A percentile compares a stretch with the other conserved stretches of the same genome.
Conservation (phyloP, 2,888 invertebrate species). For the Xanthia icteritia region DNA sequence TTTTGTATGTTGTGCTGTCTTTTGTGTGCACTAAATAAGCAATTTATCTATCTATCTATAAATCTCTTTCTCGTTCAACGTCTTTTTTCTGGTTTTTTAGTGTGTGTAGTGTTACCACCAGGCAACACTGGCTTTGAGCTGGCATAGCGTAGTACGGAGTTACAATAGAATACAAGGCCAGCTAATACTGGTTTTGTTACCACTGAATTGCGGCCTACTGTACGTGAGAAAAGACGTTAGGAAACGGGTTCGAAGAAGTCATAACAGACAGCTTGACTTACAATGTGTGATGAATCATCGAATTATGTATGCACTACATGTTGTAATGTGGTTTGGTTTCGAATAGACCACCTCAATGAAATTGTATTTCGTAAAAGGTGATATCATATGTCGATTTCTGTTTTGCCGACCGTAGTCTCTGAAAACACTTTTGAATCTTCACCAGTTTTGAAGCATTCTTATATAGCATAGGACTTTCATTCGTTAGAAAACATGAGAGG, state of each 20-base stretch:
- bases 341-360: conserved; percentile 51
- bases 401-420: background rate
- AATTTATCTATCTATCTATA: too few relatives aligned
- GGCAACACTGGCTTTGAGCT: background rate
- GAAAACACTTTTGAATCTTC: background rate
- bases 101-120: too few relatives aligned
- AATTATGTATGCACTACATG: conserved; percentile 55
- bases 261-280: conserved; percentile 49
- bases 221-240: conserved; percentile 33
- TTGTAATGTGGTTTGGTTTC: conserved; percentile 53
- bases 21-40: too few relatives aligned
- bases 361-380: conserved; percentile 31
- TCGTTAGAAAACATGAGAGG: background rate
- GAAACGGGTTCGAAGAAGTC: conserved; percentile 39
- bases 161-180: background rate
- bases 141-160: background rate
- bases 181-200: background rate
- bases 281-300: conserved; percentile 58
- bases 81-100: too few relatives aligned
- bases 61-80: too few relatives aligned
- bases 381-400: conserved; percentile 25
- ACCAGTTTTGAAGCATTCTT: background rate
- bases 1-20: too few relatives aligned
- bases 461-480: accelerated
- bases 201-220: background rate